Base-by-base conservation (phyloP, 2,888 invertebrate genomes). In the Linnaemya vulpina region DNA sequence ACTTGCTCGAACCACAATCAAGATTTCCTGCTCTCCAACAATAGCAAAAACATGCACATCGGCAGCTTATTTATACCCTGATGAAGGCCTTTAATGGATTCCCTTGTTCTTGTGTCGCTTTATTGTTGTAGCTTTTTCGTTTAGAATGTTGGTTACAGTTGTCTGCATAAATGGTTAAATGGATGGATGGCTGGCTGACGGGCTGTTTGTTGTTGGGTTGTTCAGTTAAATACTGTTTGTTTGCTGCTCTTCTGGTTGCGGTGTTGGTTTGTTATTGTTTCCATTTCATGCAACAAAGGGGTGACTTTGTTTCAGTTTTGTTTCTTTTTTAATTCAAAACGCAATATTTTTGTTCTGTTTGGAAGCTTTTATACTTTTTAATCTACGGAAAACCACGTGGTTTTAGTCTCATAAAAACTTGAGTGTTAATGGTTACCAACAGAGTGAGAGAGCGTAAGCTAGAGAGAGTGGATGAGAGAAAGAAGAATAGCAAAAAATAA, bases 311-410 rank as follows among this genome's bases (percentile, higher is more conserved):
- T 40, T 53, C 20, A 67, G 49, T 75, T 78, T 22, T 30, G 30
- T 5, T 30, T 68, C 63, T 62, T 67, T 30, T 35, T 53, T 46
- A 46, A 51, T 74, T 20, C 43, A 60, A 49, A 84, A 84, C 73
- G 62, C 60, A 80, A 78, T 77, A 84, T 71, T 49, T 82, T 62
- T 76, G 49, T 74, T 73, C 67, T 80, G 79, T 73, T 80, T 58
- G 58, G 70, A 73, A 86, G 83, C 68, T 83, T 87, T 86, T 86
- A 86, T 86, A 86, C 81, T 86, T 85, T 83, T 83, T 86, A 83
- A 85, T 82, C 80, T 86, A 83, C 86, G 84, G 84, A 80, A 81
- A 83, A 85, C 85, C 87, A 87, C 87, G 87, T 88, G 88, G 84
- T 85, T 82, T 83, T 76, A 78, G 73, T 10, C 75, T 46, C 77